A percentile compares a stretch with the other conserved stretches of the same genome.
phyloP scores from a whole-genome alignment of 2,797 vertebrate genomes.

The Acanthiza pusilla region DNA sequence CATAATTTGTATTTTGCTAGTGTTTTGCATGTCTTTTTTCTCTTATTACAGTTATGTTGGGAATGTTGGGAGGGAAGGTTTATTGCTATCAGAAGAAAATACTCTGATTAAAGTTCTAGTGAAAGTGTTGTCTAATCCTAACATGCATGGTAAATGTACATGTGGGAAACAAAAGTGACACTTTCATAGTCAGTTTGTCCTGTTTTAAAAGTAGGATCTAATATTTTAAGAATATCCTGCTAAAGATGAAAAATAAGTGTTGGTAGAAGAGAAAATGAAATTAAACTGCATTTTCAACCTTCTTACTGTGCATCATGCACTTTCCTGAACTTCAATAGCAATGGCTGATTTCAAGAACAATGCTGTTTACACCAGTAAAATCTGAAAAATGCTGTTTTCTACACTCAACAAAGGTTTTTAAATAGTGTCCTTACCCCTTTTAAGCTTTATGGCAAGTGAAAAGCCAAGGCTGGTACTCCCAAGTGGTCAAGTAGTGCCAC shows the following conservation, averaged over 20 bases:
- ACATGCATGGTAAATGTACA: conserved; percentile 58
- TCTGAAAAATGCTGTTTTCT: background rate
- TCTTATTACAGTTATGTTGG: background rate
- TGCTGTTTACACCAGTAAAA: background rate
- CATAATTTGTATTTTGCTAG: background rate
- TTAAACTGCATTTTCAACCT: background rate
- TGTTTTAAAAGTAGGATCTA: background rate
- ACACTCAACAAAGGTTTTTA: background rate
- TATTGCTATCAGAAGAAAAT: background rate
- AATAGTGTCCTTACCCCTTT: background rate
- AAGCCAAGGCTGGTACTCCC: background rate
- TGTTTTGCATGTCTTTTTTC: conserved; percentile 63
- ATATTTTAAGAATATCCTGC: background rate
- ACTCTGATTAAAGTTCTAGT: background rate
- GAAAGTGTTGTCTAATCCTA: conserved; percentile 61
- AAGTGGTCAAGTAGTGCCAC: background rate
- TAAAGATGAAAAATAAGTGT: background rate
- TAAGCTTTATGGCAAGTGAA: background rate
- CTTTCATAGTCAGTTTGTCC: background rate
- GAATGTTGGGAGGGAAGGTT: conserved; percentile 20
- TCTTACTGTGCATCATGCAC: background rate
- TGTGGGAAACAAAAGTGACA: background rate
- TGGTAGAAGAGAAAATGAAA: background rate
- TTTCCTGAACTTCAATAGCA: background rate
- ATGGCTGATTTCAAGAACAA: background rate